Evolutionary conservation across 2,113 vertebrate species (phyloP).

Genomic region (Perca schrenkii): DNA sequence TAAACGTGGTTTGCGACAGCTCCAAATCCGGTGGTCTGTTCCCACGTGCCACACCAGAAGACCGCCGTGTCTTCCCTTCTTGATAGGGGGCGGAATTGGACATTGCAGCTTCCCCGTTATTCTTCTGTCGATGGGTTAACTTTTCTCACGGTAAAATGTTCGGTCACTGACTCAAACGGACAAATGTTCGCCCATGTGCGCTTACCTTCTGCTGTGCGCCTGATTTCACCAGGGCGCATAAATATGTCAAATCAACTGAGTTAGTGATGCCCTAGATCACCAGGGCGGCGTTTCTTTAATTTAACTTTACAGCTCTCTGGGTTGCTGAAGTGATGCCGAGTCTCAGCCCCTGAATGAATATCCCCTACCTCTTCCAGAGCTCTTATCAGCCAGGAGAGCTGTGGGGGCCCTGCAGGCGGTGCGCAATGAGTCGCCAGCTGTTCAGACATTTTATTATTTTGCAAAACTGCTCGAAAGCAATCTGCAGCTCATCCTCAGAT

Average conservation of each 20-base stretch:
- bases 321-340: conserved; percentile 32
- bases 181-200: conserved; percentile 63
- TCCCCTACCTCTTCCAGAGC: conserved; percentile 37
- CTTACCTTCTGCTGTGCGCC: conserved; percentile 48
- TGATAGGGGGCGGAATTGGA: conserved; percentile 12
- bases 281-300: conserved; percentile 37
- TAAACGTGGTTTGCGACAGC: conserved; percentile 59
- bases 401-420: conserved; percentile 47
- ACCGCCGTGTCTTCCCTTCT: conserved; percentile 37
- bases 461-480: conserved; percentile 18
- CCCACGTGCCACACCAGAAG: conserved; percentile 44
- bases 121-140: conserved; percentile 13
- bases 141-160: conserved; percentile 7
- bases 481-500: conserved; percentile 2
- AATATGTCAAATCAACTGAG: conserved; percentile 19
- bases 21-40: conserved; percentile 72
- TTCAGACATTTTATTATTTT: conserved; percentile 25
- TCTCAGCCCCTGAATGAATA: conserved; percentile 50
- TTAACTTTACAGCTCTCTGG: conserved; percentile 48
- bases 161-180: conserved; percentile 42
- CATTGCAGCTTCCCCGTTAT: conserved; percentile 19
- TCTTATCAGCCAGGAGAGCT: conserved; percentile 64
- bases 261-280: conserved; percentile 59
- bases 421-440: conserved; percentile 55
- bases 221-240: conserved; percentile 34